Conservation (phyloP, 2,888 invertebrate species). For the Synergus japonicus region DNA sequence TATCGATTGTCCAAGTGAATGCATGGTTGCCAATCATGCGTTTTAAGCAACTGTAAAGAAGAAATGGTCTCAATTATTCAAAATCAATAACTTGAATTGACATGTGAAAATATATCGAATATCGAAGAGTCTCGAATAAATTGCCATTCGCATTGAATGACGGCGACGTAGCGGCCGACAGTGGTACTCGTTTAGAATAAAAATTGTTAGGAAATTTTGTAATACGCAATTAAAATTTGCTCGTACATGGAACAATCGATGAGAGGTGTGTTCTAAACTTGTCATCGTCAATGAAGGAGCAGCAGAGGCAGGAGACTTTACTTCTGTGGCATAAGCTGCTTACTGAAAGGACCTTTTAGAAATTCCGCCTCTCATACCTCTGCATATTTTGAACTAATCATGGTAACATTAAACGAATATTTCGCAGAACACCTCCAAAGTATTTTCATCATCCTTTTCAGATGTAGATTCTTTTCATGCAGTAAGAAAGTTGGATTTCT, state of each 20-base stretch:
- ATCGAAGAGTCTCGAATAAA: too few species aligned
- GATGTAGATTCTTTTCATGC: too few species aligned
- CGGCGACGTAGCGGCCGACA: too few species aligned
- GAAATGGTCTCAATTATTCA: neutral
- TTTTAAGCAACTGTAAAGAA: slow-evolving; percentile 58
- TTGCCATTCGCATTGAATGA: too few species aligned
- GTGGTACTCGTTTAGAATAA: too few species aligned
- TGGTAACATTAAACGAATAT: slow-evolving; percentile 1
- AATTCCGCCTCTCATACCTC: slow-evolving; percentile 8
- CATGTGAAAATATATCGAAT: too few species aligned
- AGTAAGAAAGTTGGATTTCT: too few species aligned
- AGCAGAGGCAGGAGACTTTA: slow-evolving; percentile 53
- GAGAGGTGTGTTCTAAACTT: slow-evolving; percentile 48
- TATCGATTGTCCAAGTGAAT: slow-evolving; percentile 74
- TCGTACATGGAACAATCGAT: slow-evolving; percentile 45
- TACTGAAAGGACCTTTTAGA: slow-evolving; percentile 48
- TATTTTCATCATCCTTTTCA: too few species aligned
- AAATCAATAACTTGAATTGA: too few species aligned
- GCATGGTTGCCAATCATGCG: slow-evolving; percentile 59
- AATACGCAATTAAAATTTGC: neutral
- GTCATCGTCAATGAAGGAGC: slow-evolving; percentile 54
- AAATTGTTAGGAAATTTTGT: too few species aligned
- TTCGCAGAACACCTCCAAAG: neutral
- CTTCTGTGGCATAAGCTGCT: slow-evolving; percentile 62
- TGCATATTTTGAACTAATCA: slow-evolving; percentile 6